Conservation (phyloP, 2,888 invertebrate species). For the Dichetophora obliterata region DNA sequence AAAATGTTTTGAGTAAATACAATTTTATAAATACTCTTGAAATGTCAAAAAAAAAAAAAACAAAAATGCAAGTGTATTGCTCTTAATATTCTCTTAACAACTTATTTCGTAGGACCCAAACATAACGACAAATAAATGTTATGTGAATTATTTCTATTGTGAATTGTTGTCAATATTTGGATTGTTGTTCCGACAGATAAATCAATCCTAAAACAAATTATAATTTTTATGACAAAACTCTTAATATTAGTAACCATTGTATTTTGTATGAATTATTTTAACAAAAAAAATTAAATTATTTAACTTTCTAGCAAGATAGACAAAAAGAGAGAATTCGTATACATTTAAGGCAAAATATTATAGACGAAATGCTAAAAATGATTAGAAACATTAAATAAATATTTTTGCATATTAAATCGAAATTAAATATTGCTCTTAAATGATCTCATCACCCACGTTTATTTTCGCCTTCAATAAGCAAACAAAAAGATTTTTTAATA, state of each 20-base stretch:
- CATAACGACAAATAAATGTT: too few species aligned
- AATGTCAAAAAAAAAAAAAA: too few species aligned
- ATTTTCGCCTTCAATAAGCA: constrained; percentile 65
- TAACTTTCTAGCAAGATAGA: constrained; percentile 51
- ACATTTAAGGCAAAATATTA: constrained; percentile 14
- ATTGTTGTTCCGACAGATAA: neutral
- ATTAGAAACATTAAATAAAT: neutral
- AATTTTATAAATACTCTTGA: too few species aligned
- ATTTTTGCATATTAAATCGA: constrained; percentile 25
- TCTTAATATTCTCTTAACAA: too few species aligned
- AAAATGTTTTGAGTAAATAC: too few species aligned
- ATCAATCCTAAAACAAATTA: constrained; percentile 29
- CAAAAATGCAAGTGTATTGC: too few species aligned
- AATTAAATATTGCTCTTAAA: constrained; percentile 60
- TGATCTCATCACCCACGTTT: constrained; percentile 71
- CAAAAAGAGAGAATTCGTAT: neutral
- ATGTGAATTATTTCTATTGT: too few species aligned
- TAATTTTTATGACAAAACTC: constrained; percentile 51
- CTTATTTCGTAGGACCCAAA: too few species aligned
- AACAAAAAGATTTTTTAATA: constrained; percentile 19
- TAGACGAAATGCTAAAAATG: constrained; percentile 12
- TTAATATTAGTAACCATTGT: neutral
- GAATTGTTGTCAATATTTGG: neutral
- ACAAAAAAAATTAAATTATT: constrained; percentile 51
- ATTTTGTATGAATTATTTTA: constrained; percentile 1